Conservation (phyloP, 2,888 invertebrate species). For the Meiosimyza platycephala region DNA sequence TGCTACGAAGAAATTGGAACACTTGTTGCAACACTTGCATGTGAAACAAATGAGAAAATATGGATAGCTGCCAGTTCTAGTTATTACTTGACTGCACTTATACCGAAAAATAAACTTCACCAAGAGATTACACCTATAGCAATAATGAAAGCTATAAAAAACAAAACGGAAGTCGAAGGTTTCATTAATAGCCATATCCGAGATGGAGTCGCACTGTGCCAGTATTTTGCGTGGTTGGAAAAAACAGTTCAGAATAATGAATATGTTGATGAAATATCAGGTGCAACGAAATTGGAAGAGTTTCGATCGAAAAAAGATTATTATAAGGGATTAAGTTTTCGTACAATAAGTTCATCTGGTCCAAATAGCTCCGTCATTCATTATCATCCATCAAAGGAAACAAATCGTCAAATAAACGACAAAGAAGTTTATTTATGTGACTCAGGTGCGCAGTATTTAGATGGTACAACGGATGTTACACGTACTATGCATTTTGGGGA, state of each 20-base stretch:
- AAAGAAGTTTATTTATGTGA: slow-evolving; percentile 91
- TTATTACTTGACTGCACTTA: slow-evolving; percentile 67
- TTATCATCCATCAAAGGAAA: slow-evolving; percentile 77
- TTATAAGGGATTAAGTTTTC: slow-evolving; percentile 88
- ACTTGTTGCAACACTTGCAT: slow-evolving; percentile 62
- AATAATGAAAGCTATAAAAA: slow-evolving; percentile 89
- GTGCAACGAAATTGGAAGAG: slow-evolving; percentile 78
- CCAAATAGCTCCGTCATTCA: slow-evolving; percentile 95
- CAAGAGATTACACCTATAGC: slow-evolving; percentile 79
- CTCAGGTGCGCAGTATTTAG: slow-evolving; percentile 86
- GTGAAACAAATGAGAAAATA: slow-evolving; percentile 62
- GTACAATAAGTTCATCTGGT: slow-evolving; percentile 93
- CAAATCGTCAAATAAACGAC: slow-evolving; percentile 75
- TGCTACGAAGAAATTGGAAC: slow-evolving; percentile 70
- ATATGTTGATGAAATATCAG: slow-evolving; percentile 81
- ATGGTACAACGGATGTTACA: slow-evolving; percentile 93
- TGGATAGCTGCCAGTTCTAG: slow-evolving; percentile 73
- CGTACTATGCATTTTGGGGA: slow-evolving; percentile 85
- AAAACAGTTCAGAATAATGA: slow-evolving; percentile 72
- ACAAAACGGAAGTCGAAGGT: slow-evolving; percentile 81
- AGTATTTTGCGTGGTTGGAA: slow-evolving; percentile 90
- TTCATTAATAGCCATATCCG: slow-evolving; percentile 86
- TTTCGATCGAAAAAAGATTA: slow-evolving; percentile 78
- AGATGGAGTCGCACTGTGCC: slow-evolving; percentile 88
- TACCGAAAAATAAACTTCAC: slow-evolving; percentile 55